Conservation (phyloP, 2,888 invertebrate species). For the Mylabris sibirica region DNA sequence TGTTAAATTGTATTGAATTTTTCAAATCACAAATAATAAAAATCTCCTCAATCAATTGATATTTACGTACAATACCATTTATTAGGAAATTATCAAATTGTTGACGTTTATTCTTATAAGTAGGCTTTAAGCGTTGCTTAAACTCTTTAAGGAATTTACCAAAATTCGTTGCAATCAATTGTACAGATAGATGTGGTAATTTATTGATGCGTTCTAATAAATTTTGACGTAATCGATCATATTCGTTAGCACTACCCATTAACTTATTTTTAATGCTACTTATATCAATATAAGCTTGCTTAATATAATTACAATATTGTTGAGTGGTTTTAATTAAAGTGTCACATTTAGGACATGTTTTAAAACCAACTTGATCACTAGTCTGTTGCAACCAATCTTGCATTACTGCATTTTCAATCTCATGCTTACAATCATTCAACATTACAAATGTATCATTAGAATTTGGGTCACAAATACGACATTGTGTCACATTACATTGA, state of each 20-base stretch:
- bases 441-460: constrained; percentile 43
- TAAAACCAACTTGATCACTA: constrained; percentile 32
- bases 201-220: constrained; percentile 17
- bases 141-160: neutral
- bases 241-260: constrained; percentile 56
- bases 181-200: neutral
- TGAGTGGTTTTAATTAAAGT: constrained; percentile 44
- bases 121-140: neutral
- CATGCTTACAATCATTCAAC: constrained; percentile 47
- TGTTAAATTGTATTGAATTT: constrained; percentile 14
- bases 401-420: constrained; percentile 45
- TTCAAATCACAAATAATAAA: constrained; percentile 27
- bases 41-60: constrained; percentile 43
- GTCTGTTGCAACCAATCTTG: constrained; percentile 41
- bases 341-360: constrained; percentile 47
- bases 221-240: constrained; percentile 42
- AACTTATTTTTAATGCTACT: constrained; percentile 54
- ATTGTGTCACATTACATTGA: constrained; percentile 58
- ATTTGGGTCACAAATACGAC: constrained; percentile 41
- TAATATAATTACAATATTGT: constrained; percentile 46
- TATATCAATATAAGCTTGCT: constrained; percentile 41
- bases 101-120: constrained; percentile 29
- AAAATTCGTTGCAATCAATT: neutral
- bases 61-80: constrained; percentile 37
- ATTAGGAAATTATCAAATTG: constrained; percentile 36